phyloP scores from a whole-genome alignment of 2,113 vertebrate genomes.

The Poeciliopsis prolifica region DNA sequence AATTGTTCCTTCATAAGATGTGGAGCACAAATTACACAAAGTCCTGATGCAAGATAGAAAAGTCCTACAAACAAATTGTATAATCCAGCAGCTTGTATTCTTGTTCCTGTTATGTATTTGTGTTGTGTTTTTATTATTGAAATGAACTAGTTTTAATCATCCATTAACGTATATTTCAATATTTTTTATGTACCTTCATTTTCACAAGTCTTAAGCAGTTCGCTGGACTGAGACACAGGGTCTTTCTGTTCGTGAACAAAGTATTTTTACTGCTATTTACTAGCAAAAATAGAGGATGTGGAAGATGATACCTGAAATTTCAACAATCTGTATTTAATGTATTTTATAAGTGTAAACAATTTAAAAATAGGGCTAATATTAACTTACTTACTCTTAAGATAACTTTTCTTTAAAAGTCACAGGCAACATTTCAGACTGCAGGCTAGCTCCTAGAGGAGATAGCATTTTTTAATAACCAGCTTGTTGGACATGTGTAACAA shows the following conservation, averaged over 20 bases:
- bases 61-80: background rate
- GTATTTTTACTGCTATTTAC: background rate
- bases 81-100: background rate
- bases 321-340: no score
- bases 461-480: background rate
- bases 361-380: background rate
- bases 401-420: background rate
- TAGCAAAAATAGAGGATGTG: background rate
- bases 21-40: background rate
- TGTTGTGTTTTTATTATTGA: background rate
- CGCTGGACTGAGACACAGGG: background rate
- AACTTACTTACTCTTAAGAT: background rate
- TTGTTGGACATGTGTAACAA: background rate
- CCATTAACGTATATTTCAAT: background rate
- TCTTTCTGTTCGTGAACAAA: background rate
- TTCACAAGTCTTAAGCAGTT: background rate
- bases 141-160: background rate
- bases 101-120: background rate
- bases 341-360: no score
- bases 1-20: background rate
- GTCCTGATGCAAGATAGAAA: background rate
- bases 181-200: background rate
- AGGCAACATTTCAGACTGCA: background rate
- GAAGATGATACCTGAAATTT: background rate
- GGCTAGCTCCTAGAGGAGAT: background rate